Base-by-base conservation (phyloP, 2,113 vertebrate genomes). In the Meleagris gallopavo region DNA sequence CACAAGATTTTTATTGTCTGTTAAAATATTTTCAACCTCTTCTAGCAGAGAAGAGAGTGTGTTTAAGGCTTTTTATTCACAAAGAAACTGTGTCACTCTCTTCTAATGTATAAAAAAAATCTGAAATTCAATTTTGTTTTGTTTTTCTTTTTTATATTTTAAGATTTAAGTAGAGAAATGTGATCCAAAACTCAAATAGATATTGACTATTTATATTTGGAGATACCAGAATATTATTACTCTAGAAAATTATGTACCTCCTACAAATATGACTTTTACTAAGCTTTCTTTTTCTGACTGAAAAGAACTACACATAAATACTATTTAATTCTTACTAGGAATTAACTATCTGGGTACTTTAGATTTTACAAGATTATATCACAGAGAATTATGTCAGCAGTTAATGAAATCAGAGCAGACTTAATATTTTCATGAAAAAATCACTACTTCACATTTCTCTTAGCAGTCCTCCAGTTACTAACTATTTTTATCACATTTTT, bases 401-500 rank as follows among this genome's bases (percentile, higher is more conserved):
- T 5, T 65, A 85, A 38, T 22, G 0, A 81, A 94, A 86, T 66
- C 36, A 60, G 2, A 70, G 11, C 5, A 73, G 21, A 29, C 6
- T 80, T 80, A 34, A 40, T 83, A 66, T 76, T 91, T 83, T 8
- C 14, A 38, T 12, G 21, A 32, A 20, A 41, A 86, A 74, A 93
- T 60, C 17, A 32, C 5, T 29, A 11, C 4, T 62, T 79, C 5
- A 60, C 6, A 27, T 50, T 85, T 90, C 2, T 83, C 18, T 88
- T 80, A 74, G 11, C 16, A 74, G 82, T 80, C 38, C 25, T 86
- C 21, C 27, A 60, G 36, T 58, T 94, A 71, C 61, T 9, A 50
- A 84, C 87, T 77, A 64, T 52, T 86, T 52, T 91, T 25, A 83
- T 64, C 77, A 19, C 19, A 67, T 81, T 93, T 93, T 93, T 60